Percentiles rank a stretch among this genome's conserved stretches.
phyloP scores from a whole-genome alignment of 2,888 invertebrate genomes.

The Athripsodes cinereus region DNA sequence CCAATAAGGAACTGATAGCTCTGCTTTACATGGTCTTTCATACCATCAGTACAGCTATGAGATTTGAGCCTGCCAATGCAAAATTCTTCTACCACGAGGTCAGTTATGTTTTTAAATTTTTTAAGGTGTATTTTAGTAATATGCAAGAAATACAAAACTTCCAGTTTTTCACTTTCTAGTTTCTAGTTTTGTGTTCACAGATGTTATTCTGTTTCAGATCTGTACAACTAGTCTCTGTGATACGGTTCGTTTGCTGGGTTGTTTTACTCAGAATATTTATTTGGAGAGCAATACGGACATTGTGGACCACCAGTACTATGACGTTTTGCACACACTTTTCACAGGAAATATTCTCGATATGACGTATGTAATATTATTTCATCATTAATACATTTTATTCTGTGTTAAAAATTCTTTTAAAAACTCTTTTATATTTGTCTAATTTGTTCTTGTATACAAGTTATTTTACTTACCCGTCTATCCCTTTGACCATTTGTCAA shows the following conservation, averaged over 20 bases:
- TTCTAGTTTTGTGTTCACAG: neutral
- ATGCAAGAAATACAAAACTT: neutral
- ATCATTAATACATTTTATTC: neutral
- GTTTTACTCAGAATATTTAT: constrained; percentile 62
- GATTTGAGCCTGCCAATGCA: constrained; percentile 98
- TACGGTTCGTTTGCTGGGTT: constrained; percentile 85
- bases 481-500: too few species aligned
- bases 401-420: neutral
- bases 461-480: too few species aligned
- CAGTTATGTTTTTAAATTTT: constrained; percentile 25
- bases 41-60: constrained; percentile 94
- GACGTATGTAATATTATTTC: constrained; percentile 40
- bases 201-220: constrained; percentile 52
- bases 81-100: constrained; percentile 96
- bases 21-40: constrained; percentile 86
- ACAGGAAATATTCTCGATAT: constrained; percentile 69
- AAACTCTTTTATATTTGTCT: neutral
- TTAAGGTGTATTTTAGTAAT: too few species aligned
- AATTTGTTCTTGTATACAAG: too few species aligned
- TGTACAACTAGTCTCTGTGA: constrained; percentile 92
- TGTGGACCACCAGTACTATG: constrained; percentile 43
- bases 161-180: neutral
- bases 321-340: constrained; percentile 67
- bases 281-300: constrained; percentile 41
- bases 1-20: constrained; percentile 61